Evolutionary conservation across 2,888 invertebrate species (phyloP).

Genomic region (Apotomis turbidana): DNA sequence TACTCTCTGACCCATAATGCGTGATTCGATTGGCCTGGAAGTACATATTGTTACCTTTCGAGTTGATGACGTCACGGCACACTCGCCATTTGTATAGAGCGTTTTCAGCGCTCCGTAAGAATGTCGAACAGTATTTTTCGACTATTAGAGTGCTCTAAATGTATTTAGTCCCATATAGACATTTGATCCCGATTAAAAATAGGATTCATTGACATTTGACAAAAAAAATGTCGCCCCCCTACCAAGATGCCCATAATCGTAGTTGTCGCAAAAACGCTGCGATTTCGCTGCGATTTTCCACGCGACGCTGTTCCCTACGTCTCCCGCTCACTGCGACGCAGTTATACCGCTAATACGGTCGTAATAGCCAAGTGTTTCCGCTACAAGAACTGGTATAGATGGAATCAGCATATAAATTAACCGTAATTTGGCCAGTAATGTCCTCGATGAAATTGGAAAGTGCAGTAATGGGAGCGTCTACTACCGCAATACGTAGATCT

Average conservation of each 20-base stretch:
- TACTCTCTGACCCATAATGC: too few species aligned
- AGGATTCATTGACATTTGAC: too few species aligned
- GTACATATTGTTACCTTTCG: too few species aligned
- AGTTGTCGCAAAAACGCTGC: neutral
- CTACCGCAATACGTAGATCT: slow-evolving; percentile 44
- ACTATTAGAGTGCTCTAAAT: too few species aligned
- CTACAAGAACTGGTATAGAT: slow-evolving; percentile 61
- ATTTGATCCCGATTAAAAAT: too few species aligned
- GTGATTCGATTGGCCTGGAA: too few species aligned
- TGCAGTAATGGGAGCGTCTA: slow-evolving; percentile 52
- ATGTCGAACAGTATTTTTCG: too few species aligned
- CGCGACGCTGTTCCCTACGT: neutral
- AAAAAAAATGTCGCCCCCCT: too few species aligned
- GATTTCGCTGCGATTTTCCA: neutral
- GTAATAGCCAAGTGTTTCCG: slow-evolving; percentile 68
- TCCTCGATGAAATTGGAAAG: slow-evolving; percentile 56
- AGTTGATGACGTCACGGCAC: too few species aligned
- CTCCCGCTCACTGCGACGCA: slow-evolving; percentile 51
- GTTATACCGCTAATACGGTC: slow-evolving; percentile 60
- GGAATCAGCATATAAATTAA: slow-evolving; percentile 60
- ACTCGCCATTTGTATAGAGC: too few species aligned
- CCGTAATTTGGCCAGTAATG: slow-evolving; percentile 45
- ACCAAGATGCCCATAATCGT: neutral
- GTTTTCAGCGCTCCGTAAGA: too few species aligned
- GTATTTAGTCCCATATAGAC: too few species aligned